Conservation (phyloP, 2,888 invertebrate species). For the Nemurella pictetii region DNA sequence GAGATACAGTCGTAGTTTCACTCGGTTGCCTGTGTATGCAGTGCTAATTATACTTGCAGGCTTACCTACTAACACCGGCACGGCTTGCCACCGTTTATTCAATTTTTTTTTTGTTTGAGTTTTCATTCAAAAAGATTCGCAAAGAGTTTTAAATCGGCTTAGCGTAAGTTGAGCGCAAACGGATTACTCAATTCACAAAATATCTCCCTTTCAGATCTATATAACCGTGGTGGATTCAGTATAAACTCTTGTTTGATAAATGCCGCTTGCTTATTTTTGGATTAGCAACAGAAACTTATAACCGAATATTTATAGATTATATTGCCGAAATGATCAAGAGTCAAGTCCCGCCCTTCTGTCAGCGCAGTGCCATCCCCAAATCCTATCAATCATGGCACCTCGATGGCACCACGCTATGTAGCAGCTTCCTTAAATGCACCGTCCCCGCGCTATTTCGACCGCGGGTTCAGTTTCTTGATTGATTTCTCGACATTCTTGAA, state of each 20-base stretch:
- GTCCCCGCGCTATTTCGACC: too few relatives aligned
- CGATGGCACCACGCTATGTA: too few relatives aligned
- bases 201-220: not conserved
- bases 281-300: not conserved
- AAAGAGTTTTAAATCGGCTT: not conserved
- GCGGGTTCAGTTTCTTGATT: not conserved
- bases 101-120: not conserved
- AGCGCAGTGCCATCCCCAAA: not conserved
- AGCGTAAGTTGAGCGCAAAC: not conserved
- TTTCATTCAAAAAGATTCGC: not conserved
- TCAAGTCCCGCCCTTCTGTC: not conserved
- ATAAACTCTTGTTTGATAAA: not conserved
- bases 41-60: not conserved
- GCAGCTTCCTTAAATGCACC: too few relatives aligned
- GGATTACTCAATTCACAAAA: not conserved
- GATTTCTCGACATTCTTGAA: not conserved
- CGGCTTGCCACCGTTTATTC: not conserved
- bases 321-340: too few relatives aligned
- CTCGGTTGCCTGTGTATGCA: not conserved
- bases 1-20: not conserved
- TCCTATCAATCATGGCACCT: not conserved
- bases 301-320: too few relatives aligned
- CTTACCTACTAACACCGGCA: not conserved
- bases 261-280: not conserved
- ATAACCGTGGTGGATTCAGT: not conserved